Base-by-base conservation (phyloP, 2,797 vertebrate species). In the Bradypus variegatus region DNA sequence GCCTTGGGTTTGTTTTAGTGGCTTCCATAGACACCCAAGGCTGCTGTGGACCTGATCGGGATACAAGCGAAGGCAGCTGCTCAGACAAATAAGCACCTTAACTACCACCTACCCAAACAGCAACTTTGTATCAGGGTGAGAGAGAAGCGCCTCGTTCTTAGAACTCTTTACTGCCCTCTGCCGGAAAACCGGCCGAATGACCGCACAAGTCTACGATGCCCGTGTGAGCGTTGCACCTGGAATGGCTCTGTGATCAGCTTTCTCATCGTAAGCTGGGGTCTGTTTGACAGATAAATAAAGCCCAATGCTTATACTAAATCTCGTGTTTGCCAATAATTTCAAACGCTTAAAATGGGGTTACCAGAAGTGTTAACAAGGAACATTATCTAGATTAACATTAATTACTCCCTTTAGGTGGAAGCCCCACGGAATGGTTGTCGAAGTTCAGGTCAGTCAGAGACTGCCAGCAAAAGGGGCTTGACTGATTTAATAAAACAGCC, bases 381-480 rank as follows among this genome's bases (percentile, higher is more conserved):
- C 14, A 5, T 21, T 48, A 50, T 70, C 45, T 62, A 90, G 73
- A 93, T 65, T 72, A 93, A 89, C 50, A 86, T 70, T 79, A 88
- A 89, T 82, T 41, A 58, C 58, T 8, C 21, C 58, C 58, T 58
- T 58, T 23, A 58, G 58, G 27, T 53, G 15, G 58, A 77, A 93
- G 73, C 88, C 21, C 13, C 38, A 70, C 38, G 50, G 85, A 91
- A 73, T 45, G 38, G 6, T 45, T 60, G 50, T 19, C 78, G 65
- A 88, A 89, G 12, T 83, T 92, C 60, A 73, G 38, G 27, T 90
- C 62, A 92, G 5, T 70, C 76, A 86, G 58, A 80, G 75, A 83
- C 50, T 93, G 50, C 23, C 65, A 82, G 19, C 60, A n/a, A 82
- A 77, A 75, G 70, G 19, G 41, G 18, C 29, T 76, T 85, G 60